Evolutionary conservation across 2,797 vertebrate genomes (phyloP).

Genomic region (Pygocentrus nattereri): DNA sequence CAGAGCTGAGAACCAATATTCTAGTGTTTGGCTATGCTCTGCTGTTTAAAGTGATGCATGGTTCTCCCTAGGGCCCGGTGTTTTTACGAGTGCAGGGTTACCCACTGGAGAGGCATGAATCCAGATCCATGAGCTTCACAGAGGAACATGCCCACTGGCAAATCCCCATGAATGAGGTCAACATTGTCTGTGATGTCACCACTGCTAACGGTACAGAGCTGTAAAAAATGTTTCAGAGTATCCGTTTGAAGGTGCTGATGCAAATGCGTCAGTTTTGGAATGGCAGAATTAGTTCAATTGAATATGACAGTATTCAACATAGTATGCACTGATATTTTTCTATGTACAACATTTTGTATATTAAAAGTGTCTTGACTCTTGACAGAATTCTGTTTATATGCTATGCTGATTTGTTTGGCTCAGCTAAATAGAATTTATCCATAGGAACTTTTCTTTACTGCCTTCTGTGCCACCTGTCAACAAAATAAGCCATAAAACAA

Average conservation of each 20-base stretch:
- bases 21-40: background rate
- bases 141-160: slow-evolving; percentile 92
- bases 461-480: too few relatives aligned
- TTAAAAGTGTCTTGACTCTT: too few relatives aligned
- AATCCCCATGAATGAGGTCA: slow-evolving; percentile 90
- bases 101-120: slow-evolving; percentile 85
- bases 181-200: slow-evolving; percentile 89
- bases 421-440: too few relatives aligned
- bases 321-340: background rate
- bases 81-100: slow-evolving; percentile 87
- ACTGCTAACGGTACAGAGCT: slow-evolving; percentile 83
- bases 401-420: too few relatives aligned
- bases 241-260: background rate
- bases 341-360: too few relatives aligned
- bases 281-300: background rate
- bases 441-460: too few relatives aligned
- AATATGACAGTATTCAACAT: background rate
- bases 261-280: background rate
- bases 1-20: background rate
- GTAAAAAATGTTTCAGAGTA: background rate
- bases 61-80: slow-evolving; percentile 85
- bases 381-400: too few relatives aligned
- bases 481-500: too few relatives aligned
- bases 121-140: slow-evolving; percentile 89
- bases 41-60: slow-evolving; percentile 19